phyloP scores from a whole-genome alignment of 2,113 vertebrate genomes.

The Festucalex cinctus region DNA sequence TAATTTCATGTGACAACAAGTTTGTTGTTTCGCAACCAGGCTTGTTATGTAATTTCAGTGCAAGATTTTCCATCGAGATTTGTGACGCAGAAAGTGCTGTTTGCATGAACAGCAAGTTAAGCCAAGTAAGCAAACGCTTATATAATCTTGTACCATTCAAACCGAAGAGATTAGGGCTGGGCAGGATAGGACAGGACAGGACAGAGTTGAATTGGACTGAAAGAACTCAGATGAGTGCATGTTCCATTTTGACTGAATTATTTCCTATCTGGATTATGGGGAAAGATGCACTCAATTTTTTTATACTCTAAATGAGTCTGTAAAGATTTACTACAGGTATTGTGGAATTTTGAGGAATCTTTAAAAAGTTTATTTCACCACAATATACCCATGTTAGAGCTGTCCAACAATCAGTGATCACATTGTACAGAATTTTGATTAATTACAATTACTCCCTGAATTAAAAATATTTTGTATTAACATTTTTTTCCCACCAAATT shows the following conservation, averaged over 20 bases:
- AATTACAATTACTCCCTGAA: no score
- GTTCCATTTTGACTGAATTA: constrained; percentile 20
- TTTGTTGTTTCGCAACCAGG: constrained; percentile 1
- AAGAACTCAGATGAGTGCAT: constrained; percentile 9
- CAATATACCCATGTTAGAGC: constrained; percentile 15
- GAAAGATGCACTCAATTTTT: constrained; percentile 8
- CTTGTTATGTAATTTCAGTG: constrained; percentile 12
- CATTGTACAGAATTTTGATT: no score
- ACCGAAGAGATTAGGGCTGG: constrained; percentile 28
- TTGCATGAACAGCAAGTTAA: constrained; percentile 22
- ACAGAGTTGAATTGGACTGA: constrained; percentile 3
- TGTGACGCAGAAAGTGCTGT: constrained; percentile 7
- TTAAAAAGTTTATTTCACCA: not conserved
- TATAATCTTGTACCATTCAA: constrained; percentile 18
- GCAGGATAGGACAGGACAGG: constrained; percentile 12
- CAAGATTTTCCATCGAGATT: not conserved
- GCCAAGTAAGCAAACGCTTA: constrained; percentile 20
- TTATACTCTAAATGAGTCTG: not conserved
- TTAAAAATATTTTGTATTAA: no score
- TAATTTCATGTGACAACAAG: constrained; percentile 28
- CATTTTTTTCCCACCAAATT: no score
- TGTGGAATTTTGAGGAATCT: not conserved
- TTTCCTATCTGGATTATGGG: constrained; percentile 13
- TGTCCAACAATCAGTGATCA: no score
- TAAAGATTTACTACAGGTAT: not conserved